These are phyloP conservation scores for Cataglyphis hispanica DNA, from an alignment of 1,140 invertebrate genomes.

Conservation along the genomic window DNA sequence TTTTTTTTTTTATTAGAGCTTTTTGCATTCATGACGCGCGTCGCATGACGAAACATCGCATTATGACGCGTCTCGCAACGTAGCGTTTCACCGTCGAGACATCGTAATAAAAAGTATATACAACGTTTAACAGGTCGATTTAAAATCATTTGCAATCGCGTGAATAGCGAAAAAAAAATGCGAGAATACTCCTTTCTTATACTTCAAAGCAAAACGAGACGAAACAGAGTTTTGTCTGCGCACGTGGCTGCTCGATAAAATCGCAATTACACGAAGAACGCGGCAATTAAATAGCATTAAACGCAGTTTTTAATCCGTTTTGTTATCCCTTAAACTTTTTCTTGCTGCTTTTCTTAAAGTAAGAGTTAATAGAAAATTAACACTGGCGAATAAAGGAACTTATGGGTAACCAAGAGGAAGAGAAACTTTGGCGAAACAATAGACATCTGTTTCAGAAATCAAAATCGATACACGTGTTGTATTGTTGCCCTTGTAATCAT, in stretches of 20 bases:
- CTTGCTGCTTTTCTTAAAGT: no score
- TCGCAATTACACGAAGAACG: slow-evolving; percentile 27
- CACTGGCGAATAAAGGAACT: slow-evolving; percentile 11
- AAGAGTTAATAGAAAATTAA: no score
- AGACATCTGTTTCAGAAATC: slow-evolving; percentile 39
- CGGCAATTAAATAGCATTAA: neutral
- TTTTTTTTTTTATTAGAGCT: neutral
- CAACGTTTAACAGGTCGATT: neutral
- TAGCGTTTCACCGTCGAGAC: neutral
- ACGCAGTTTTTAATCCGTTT: neutral
- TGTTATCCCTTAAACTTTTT: neutral
- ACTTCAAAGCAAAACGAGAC: neutral
- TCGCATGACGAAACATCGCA: neutral
- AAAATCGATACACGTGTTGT: slow-evolving; percentile 29
- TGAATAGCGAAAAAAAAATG: slow-evolving; percentile 11
- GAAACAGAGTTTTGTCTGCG: neutral
- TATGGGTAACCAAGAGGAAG: neutral
- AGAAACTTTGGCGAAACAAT: slow-evolving; percentile 40
- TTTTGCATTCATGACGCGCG: slow-evolving; percentile 26
- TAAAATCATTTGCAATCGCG: neutral
- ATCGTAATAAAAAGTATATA: neutral
- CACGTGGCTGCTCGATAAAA: slow-evolving; percentile 23
- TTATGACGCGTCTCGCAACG: neutral
- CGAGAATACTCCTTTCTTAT: neutral
- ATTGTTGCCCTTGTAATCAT: slow-evolving; percentile 15